A percentile compares a stretch with the other conserved stretches of the same genome.
Conservation (phyloP, 2,888 invertebrate species). For the Macrosoma leucophasiata region DNA sequence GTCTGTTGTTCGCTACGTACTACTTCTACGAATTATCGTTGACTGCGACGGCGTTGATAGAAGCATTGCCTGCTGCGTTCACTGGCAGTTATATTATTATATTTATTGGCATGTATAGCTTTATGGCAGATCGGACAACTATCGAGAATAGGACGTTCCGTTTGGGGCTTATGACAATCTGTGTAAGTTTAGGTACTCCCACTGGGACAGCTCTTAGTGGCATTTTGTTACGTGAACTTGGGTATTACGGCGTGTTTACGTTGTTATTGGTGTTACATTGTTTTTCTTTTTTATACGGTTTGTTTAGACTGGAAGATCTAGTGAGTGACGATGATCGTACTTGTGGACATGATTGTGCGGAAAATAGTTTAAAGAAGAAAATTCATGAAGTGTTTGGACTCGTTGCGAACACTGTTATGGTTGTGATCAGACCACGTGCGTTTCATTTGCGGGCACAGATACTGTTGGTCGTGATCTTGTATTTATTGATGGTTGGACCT, state of each 20-base stretch:
- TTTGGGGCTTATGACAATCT: slow-evolving; percentile 76
- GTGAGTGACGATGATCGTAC: slow-evolving; percentile 27
- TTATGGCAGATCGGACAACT: slow-evolving; percentile 76
- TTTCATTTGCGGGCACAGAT: slow-evolving; percentile 52
- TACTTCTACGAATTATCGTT: slow-evolving; percentile 72
- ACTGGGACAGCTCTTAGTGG: slow-evolving; percentile 73
- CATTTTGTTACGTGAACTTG: slow-evolving; percentile 54
- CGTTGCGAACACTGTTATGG: slow-evolving; percentile 59
- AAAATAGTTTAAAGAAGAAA: slow-evolving; percentile 32
- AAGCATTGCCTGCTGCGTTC: slow-evolving; percentile 75
- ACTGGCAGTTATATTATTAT: slow-evolving; percentile 77
- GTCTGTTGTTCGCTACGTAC: slow-evolving; percentile 72
- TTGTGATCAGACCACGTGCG: slow-evolving; percentile 48
- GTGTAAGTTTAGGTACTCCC: slow-evolving; percentile 68
- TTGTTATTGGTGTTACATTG: slow-evolving; percentile 48
- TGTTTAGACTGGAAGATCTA: slow-evolving; percentile 57
- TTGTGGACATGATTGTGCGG: slow-evolving; percentile 24
- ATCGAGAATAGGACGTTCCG: slow-evolving; percentile 78
- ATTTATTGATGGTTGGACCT: slow-evolving; percentile 66
- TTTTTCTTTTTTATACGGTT: slow-evolving; percentile 52
- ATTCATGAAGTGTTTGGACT: slow-evolving; percentile 47
- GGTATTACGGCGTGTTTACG: slow-evolving; percentile 66
- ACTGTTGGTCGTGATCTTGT: slow-evolving; percentile 51
- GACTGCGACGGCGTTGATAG: slow-evolving; percentile 67
- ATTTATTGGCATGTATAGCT: slow-evolving; percentile 78